Conservation (phyloP, 2,888 invertebrate genomes). For the Abscondita cerata region DNA sequence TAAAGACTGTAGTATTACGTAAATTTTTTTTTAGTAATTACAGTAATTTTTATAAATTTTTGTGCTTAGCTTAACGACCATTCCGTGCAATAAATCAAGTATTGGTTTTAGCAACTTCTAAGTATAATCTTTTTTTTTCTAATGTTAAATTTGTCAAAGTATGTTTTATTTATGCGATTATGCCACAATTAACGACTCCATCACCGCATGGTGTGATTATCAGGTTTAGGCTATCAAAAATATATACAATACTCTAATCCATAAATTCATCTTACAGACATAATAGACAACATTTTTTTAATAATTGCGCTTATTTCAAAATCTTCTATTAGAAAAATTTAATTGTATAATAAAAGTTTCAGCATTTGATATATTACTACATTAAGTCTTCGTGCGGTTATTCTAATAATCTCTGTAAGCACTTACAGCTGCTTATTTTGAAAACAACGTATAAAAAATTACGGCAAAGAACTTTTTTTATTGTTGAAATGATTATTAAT, state of each 20-base stretch:
- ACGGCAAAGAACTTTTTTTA: too few species aligned
- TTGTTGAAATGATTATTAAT: too few species aligned
- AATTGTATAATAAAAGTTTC: conserved; percentile 4
- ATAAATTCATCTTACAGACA: neutral
- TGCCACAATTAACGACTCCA: conserved; percentile 24
- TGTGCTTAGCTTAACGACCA: conserved; percentile 16
- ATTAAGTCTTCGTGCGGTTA: neutral
- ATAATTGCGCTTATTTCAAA: neutral
- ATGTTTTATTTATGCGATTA: conserved; percentile 16
- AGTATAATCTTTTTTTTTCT: conserved; percentile 17
- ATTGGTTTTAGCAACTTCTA: conserved; percentile 15
- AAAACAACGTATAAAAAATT: too few species aligned
- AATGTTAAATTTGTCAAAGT: conserved; percentile 17
- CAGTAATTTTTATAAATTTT: conserved; percentile 15
- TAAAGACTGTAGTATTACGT: neutral
- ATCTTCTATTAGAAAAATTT: neutral
- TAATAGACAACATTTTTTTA: neutral
- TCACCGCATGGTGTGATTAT: conserved; percentile 20
- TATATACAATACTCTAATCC: neutral
- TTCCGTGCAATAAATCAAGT: conserved; percentile 18
- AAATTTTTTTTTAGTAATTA: conserved; percentile 10
- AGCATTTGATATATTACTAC: neutral
- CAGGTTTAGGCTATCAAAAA: conserved; percentile 10
- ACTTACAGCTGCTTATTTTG: too few species aligned
- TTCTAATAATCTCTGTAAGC: conserved; percentile 1